A percentile compares a stretch with the other conserved stretches of the same genome.
Conservation (phyloP, 2,797 vertebrate species). For the Clarias platycephalus region DNA sequence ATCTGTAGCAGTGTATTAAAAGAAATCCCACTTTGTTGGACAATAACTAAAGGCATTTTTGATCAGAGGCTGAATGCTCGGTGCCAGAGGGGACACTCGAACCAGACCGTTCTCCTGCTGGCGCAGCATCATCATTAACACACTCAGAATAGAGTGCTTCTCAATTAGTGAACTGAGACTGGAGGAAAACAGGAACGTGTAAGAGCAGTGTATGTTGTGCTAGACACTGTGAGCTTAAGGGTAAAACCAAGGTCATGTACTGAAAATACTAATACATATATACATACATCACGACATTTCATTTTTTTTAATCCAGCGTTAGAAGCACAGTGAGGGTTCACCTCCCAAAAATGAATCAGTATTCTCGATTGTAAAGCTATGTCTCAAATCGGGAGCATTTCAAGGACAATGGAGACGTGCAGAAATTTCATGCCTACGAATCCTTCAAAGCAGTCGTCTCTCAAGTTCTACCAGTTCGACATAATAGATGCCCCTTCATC, state of each 20-base stretch:
- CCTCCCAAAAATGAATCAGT: neutral
- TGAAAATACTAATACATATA: neutral
- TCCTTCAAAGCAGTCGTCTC: slow-evolving; percentile 64
- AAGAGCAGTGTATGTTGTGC: slow-evolving; percentile 13
- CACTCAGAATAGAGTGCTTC: slow-evolving; percentile 68
- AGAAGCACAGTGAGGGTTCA: neutral
- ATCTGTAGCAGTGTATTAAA: slow-evolving; percentile 82
- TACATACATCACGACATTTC: neutral
- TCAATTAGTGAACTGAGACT: slow-evolving; percentile 74
- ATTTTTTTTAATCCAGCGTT: slow-evolving; percentile 62
- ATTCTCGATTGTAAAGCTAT: neutral
- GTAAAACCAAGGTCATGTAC: neutral
- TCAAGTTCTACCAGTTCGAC: slow-evolving; percentile 73
- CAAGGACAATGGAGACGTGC: slow-evolving; percentile 52
- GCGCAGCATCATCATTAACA: slow-evolving; percentile 78
- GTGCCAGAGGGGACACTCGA: slow-evolving; percentile 73
- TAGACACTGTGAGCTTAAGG: neutral
- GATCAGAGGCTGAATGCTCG: slow-evolving; percentile 75
- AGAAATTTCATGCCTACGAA: slow-evolving; percentile 67
- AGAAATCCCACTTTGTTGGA: slow-evolving; percentile 82
- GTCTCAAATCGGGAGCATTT: slow-evolving; percentile 10
- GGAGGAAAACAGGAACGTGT: slow-evolving; percentile 64
- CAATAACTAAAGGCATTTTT: slow-evolving; percentile 84
- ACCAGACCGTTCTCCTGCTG: slow-evolving; percentile 53
- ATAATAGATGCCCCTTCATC: slow-evolving; percentile 74